Percentiles rank a stretch among this genome's conserved stretches.
Conservation (phyloP, 1,140 invertebrate genomes). For the Sesamia nonagrioides region DNA sequence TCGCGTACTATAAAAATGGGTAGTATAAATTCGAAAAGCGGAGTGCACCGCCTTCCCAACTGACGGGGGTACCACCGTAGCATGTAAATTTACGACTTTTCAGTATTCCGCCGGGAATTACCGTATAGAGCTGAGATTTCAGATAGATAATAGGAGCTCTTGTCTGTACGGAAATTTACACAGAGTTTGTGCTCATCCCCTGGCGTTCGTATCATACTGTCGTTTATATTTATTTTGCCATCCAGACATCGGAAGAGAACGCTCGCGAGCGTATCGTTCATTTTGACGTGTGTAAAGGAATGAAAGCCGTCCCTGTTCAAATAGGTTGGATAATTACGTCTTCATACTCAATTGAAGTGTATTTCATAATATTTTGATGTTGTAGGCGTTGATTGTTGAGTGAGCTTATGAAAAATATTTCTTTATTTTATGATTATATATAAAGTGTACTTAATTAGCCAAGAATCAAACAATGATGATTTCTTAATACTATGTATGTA, state of each 20-base stretch:
- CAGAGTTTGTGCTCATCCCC: conserved; percentile 56
- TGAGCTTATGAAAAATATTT: too few relatives aligned
- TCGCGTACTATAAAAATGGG: conserved; percentile 78
- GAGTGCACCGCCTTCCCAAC: conserved; percentile 65
- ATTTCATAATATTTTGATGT: not conserved
- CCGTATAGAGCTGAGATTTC: conserved; percentile 69
- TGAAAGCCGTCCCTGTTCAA: not conserved
- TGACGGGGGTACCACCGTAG: conserved; percentile 67
- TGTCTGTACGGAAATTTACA: conserved; percentile 62
- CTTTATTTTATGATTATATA: too few relatives aligned
- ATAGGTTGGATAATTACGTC: not conserved
- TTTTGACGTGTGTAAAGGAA: conserved; percentile 7
- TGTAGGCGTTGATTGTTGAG: too few relatives aligned
- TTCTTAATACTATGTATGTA: too few relatives aligned
- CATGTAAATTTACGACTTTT: conserved; percentile 81
- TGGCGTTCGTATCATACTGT: conserved; percentile 40
- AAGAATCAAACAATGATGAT: too few relatives aligned
- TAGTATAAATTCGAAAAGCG: conserved; percentile 73
- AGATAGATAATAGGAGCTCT: conserved; percentile 66
- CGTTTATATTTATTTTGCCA: conserved; percentile 26
- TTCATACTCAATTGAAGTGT: not conserved
- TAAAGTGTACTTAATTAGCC: too few relatives aligned
- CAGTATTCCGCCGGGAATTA: conserved; percentile 80
- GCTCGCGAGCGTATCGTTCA: not conserved
- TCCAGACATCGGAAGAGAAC: conserved; percentile 2